Conservation (phyloP, 1,140 invertebrate species). For the Himalopsyche phryganea region DNA sequence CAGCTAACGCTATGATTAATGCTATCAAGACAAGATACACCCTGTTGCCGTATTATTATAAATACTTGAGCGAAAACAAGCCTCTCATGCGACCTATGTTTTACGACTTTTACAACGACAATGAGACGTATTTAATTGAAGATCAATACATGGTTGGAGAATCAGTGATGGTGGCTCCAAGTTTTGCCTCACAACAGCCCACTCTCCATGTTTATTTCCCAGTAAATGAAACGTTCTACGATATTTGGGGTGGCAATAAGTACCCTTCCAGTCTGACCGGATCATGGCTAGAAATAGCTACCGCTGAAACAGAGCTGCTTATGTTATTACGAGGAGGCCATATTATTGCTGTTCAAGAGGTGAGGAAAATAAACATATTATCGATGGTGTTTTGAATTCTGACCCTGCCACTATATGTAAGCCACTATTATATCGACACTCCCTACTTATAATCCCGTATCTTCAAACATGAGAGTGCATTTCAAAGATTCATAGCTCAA, state of each 20-base stretch:
- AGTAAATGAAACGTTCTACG: constrained; percentile 36
- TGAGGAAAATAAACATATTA: constrained; percentile 13
- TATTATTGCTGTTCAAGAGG: constrained; percentile 37
- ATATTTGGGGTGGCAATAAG: constrained; percentile 40
- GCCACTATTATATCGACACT: too few species aligned
- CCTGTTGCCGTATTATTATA: constrained; percentile 38
- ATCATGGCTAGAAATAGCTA: constrained; percentile 31
- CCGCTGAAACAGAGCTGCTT: constrained; percentile 38
- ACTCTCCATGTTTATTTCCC: constrained; percentile 39
- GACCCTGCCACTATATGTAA: background rate
- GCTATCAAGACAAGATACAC: constrained; percentile 32
- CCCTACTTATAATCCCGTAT: background rate
- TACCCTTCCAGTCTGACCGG: constrained; percentile 24
- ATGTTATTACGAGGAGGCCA: constrained; percentile 38
- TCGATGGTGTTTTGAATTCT: background rate
- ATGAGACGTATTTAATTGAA: constrained; percentile 34
- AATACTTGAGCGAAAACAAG: constrained; percentile 33
- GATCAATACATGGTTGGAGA: constrained; percentile 41
- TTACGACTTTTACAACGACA: constrained; percentile 39
- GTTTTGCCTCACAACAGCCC: constrained; percentile 24
- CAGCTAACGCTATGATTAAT: constrained; percentile 22
- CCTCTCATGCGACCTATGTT: constrained; percentile 43
- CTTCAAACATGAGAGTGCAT: too few species aligned
- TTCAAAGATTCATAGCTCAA: background rate
- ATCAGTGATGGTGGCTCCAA: constrained; percentile 38